These are phyloP conservation scores for Sinella curviseta DNA, from an alignment of 1,140 invertebrate genomes.

Conservation along the genomic window DNA sequence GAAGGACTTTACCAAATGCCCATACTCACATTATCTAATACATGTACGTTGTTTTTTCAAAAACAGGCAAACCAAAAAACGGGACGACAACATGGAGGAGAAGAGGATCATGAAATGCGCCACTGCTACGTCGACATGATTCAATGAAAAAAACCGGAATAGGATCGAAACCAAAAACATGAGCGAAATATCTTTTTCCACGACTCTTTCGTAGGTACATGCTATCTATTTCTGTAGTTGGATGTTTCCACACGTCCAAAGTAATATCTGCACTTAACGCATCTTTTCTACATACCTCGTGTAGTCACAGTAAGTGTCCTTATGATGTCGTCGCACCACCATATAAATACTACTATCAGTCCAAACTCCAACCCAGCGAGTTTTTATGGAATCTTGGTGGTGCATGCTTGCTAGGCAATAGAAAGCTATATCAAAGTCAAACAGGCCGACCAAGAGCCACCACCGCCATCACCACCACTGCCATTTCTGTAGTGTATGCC, in stretches of 20 bases:
- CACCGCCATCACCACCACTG: neutral
- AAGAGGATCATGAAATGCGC: too few relatives aligned
- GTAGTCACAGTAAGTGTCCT: neutral
- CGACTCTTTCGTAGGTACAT: neutral
- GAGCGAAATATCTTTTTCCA: neutral
- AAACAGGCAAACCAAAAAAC: neutral
- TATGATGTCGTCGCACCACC: neutral
- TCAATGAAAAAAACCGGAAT: neutral
- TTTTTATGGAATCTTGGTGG: too few relatives aligned
- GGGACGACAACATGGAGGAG: too few relatives aligned
- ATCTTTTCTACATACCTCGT: neutral
- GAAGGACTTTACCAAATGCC: neutral
- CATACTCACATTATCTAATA: neutral
- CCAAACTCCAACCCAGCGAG: too few relatives aligned
- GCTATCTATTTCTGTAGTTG: too few relatives aligned
- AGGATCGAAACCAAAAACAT: neutral
- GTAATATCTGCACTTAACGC: neutral
- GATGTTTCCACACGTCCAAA: too few relatives aligned
- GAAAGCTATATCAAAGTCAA: conserved; percentile 13
- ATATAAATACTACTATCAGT: too few relatives aligned
- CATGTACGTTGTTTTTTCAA: neutral
- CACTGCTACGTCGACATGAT: neutral
- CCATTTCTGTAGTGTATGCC: neutral
- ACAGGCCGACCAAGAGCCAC: neutral
- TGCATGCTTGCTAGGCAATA: neutral